A percentile compares a stretch with the other conserved stretches of the same genome.
Conservation (phyloP, 2,888 invertebrate genomes). For the Tetheella fluctuosa region DNA sequence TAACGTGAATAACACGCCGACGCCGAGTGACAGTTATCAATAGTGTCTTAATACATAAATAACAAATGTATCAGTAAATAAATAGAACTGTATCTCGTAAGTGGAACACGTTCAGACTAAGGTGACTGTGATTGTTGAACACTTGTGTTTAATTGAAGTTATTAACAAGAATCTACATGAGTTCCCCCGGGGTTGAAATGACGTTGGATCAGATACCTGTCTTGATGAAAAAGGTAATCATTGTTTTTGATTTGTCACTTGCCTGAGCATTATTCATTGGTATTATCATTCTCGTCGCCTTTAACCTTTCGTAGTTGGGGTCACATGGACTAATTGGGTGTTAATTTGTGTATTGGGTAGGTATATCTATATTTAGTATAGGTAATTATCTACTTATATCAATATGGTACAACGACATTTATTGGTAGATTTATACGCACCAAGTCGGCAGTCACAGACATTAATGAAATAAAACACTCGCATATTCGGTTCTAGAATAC, state of each 20-base stretch:
- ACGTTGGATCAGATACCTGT: slow-evolving; percentile 76
- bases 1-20: slow-evolving; percentile 43
- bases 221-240: slow-evolving; percentile 73
- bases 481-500: background rate
- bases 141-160: slow-evolving; percentile 44
- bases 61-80: slow-evolving; percentile 55
- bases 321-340: slow-evolving; percentile 19
- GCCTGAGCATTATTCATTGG: slow-evolving; percentile 12
- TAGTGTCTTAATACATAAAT: slow-evolving; percentile 58
- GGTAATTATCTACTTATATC: background rate
- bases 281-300: slow-evolving; percentile 28
- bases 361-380: background rate
- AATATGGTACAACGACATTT: background rate
- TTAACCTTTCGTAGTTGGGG: slow-evolving; percentile 23
- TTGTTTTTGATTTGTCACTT: slow-evolving; percentile 12
- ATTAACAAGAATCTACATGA: slow-evolving; percentile 49
- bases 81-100: slow-evolving; percentile 53
- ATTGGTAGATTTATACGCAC: background rate
- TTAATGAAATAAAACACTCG: background rate
- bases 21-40: slow-evolving; percentile 63
- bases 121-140: slow-evolving; percentile 57
- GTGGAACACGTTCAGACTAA: slow-evolving; percentile 46
- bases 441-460: background rate
- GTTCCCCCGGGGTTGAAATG: slow-evolving; percentile 72
- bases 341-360: background rate